These are phyloP conservation scores for Rhinopomastus cyanomelas DNA, from an alignment of 2,113 vertebrate species.

Conservation along the genomic window DNA sequence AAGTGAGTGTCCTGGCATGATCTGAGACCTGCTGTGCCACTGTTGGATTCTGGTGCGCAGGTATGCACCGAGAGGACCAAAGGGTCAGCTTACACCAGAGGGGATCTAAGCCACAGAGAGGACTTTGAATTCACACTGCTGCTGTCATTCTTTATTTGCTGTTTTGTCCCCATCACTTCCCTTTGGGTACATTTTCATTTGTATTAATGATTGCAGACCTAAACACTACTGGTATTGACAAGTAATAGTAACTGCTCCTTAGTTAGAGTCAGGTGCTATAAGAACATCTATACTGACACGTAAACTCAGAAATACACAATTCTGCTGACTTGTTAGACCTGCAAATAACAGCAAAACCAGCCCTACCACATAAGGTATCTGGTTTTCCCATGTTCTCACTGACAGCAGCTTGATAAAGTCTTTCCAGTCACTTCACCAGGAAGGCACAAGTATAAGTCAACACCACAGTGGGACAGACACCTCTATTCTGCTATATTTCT, in stretches of 20 bases:
- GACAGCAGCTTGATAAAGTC: neutral
- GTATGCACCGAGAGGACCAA: neutral
- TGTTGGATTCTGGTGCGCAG: neutral
- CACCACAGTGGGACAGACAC: neutral
- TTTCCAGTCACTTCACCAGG: neutral
- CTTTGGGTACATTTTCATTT: neutral
- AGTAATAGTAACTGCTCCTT: neutral
- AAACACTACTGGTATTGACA: neutral
- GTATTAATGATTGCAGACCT: neutral
- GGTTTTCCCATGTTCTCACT: neutral
- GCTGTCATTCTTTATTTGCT: neutral
- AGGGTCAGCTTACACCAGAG: neutral
- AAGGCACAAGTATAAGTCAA: neutral
- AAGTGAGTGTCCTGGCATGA: fast-evolving
- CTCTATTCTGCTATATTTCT: neutral
- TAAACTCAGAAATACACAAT: neutral
- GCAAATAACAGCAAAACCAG: neutral
- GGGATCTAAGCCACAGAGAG: neutral
- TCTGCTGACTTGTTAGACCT: neutral
- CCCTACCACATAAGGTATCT: neutral
- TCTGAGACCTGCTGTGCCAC: neutral
- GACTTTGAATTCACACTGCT: neutral
- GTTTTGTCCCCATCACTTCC: neutral
- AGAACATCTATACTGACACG: neutral
- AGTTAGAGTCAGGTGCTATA: neutral